phyloP scores from a whole-genome alignment of 2,113 vertebrate species.

The Chelonoidis abingdonii region DNA sequence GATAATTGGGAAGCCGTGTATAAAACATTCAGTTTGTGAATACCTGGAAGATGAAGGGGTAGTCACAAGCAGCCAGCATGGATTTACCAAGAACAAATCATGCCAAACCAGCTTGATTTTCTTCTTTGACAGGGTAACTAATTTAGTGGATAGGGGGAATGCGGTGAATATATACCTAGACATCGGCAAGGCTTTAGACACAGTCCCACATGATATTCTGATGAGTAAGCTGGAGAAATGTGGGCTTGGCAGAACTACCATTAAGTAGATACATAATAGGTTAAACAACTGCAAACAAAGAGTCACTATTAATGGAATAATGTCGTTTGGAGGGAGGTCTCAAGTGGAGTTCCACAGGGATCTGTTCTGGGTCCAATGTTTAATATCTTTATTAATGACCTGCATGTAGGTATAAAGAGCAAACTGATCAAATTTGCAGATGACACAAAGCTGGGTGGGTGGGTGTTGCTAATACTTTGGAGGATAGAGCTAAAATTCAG shows the following conservation, averaged over 20 bases:
- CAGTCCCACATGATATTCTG: neutral
- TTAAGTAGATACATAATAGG: neutral
- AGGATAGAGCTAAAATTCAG: neutral
- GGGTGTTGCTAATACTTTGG: neutral
- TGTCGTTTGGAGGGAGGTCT: neutral
- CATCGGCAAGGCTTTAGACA: neutral
- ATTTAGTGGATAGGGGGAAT: too few species aligned
- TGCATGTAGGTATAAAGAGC: neutral
- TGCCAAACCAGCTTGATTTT: too few species aligned
- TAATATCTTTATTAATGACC: neutral
- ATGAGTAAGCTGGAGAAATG: neutral
- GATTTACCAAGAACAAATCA: too few species aligned
- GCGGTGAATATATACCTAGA: neutral
- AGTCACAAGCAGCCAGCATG: too few species aligned
- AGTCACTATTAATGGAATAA: neutral
- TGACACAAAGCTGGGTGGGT: neutral
- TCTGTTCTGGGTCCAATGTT: neutral
- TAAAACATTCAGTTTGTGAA: too few species aligned
- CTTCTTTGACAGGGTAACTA: too few species aligned
- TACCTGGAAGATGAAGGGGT: too few species aligned
- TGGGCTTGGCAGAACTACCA: neutral
- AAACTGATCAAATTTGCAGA: neutral
- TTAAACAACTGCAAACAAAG: neutral
- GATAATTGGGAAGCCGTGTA: too few species aligned
- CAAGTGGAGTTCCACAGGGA: neutral